Conservation (phyloP, 2,888 invertebrate species). For the Zootermopsis nevadensis region DNA sequence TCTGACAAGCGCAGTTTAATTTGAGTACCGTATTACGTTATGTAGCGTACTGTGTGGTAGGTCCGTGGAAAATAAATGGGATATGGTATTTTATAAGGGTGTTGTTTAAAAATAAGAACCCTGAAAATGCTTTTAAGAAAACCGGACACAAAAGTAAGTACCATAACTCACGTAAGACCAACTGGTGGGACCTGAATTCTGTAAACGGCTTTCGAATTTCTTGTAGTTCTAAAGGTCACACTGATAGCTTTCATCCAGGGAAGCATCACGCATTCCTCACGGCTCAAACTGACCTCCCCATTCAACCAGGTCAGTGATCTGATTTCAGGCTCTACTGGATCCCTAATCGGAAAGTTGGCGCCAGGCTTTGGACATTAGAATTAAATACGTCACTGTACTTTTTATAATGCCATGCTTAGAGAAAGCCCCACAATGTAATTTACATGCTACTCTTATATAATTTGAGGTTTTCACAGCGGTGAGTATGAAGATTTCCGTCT, state of each 20-base stretch:
- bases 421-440: no score
- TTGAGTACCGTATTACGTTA: neutral
- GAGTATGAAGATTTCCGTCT: no score
- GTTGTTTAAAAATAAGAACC: neutral
- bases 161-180: neutral
- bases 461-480: no score
- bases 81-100: neutral
- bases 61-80: neutral
- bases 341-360: no score
- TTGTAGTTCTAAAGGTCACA: neutral
- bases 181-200: neutral
- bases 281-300: no score
- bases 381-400: no score
- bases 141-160: neutral
- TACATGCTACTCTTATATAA: no score
- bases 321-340: no score
- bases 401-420: no score
- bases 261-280: neutral
- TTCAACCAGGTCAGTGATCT: no score
- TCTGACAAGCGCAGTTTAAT: conserved; percentile 7
- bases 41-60: neutral
- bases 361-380: no score
- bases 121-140: neutral
- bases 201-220: neutral
- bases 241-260: neutral